These are phyloP conservation scores for Tetropium fuscum DNA, from an alignment of 2,888 invertebrate genomes.

Conservation along the genomic window DNA sequence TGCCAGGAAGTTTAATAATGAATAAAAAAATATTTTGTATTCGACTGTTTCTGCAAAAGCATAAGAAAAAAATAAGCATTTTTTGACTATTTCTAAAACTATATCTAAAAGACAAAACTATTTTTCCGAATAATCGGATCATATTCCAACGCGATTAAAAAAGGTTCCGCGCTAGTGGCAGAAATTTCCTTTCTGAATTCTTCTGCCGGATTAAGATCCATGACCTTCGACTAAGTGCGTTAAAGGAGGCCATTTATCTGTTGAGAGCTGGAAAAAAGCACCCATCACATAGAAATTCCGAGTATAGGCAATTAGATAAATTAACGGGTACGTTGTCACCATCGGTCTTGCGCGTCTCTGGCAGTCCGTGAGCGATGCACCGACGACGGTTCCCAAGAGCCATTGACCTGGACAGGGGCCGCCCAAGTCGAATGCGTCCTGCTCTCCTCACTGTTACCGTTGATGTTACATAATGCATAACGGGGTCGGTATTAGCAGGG, in stretches of 20 bases:
- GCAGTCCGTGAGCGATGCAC: conserved; percentile 25
- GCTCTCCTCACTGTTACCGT: conserved; percentile 42
- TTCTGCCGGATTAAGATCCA: background rate
- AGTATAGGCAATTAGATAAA: conserved; percentile 46
- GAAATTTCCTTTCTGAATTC: no score
- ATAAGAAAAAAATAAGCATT: no score
- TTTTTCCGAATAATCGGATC: no score
- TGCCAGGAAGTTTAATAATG: no score
- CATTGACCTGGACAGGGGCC: conserved; percentile 54
- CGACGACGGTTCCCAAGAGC: conserved; percentile 38
- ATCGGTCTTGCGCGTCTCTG: conserved; percentile 31
- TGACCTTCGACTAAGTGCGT: conserved; percentile 8
- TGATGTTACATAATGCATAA: no score
- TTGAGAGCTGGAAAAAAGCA: conserved; percentile 25
- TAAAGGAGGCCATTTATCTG: conserved; percentile 32
- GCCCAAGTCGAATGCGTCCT: conserved; percentile 52
- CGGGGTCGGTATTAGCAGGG: conserved; percentile 32
- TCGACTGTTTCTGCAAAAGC: no score
- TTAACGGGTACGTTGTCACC: conserved; percentile 46
- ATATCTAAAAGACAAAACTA: no score
- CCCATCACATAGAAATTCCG: conserved; percentile 38
- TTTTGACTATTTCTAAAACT: no score
- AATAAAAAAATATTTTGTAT: no score
- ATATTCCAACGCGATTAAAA: no score
- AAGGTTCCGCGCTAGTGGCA: no score